Evolutionary conservation across 2,797 vertebrate species (phyloP), one percentile per base, ranked within the genome.

Genomic region (Thripadectes ignobilis): DNA sequence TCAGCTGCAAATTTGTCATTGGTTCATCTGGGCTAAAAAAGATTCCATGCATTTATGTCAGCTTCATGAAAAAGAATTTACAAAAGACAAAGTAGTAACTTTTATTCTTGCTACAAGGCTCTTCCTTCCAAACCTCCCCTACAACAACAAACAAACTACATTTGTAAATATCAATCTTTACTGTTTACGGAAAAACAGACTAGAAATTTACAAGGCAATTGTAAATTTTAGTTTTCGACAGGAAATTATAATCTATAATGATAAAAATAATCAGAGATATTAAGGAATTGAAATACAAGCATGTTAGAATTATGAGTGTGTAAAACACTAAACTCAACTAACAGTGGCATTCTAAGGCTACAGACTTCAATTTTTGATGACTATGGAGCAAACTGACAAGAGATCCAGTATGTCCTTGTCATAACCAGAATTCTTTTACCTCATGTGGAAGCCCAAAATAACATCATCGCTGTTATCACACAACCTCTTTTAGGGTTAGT

Each of bases 21-120:
- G 99, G 99, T 93, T 99, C 99, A 97, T 99, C 99, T 23, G 98
- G 97, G 97, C 99, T 99, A 94, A 51, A 97, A 94, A 82, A 82
- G 95, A 23, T 51, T 27, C 72, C 77, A 92, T 1, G 16, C 6
- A 80, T 71, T 82, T 55, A 76, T 10, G 22, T 95, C 75, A 95
- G 46, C 46, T 59, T 88, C 2, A 67, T 17, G n/a, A 59, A 55
- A 90, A 87, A 80, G 9, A 58, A 80, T 43, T 81, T 49, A 84
- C 17, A 95, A 73, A 39, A 83, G 7, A 66, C 18, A 36, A 72
- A 52, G 34, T 2, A 87, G 32, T 22, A 78, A 67, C 30, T 74
- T 73, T 34, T 34, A 26, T 43, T 72, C n/a, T 78, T 75, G 12
- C 26, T 41, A 23, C 29, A 63, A 67, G 27, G 7, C 10, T 74